Conservation (phyloP, 1,140 invertebrate species). For the Pogonomyrmex barbatus region DNA sequence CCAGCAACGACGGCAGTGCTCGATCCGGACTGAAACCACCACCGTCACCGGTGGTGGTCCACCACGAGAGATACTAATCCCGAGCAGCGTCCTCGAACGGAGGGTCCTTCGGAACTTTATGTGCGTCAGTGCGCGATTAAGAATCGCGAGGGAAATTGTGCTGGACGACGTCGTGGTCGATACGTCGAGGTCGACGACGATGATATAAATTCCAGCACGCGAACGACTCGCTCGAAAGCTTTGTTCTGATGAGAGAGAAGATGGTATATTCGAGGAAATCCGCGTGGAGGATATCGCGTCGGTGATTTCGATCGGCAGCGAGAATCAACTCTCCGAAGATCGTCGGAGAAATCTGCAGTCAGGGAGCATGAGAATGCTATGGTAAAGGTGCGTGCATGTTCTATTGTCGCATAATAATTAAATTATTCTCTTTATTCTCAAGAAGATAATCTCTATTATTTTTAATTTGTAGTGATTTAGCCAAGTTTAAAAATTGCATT, state of each 20-base stretch:
- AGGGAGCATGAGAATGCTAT: conserved; percentile 23
- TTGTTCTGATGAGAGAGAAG: conserved; percentile 28
- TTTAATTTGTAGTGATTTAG: background rate
- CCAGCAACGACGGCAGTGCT: conserved; percentile 15
- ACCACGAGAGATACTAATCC: background rate
- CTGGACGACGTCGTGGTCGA: conserved; percentile 22
- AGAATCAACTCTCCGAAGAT: background rate
- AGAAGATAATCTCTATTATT: background rate
- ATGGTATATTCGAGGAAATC: conserved; percentile 25
- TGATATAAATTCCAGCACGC: background rate
- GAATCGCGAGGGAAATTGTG: conserved; percentile 1
- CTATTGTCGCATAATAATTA: background rate
- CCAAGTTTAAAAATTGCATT: background rate
- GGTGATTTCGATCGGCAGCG: conserved; percentile 56
- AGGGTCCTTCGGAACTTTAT: background rate
- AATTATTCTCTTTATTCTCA: background rate
- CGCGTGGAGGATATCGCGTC: conserved; percentile 27
- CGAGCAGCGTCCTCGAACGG: conserved; percentile 18
- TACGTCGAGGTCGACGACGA: background rate
- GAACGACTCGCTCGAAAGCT: background rate
- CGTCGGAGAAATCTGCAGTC: conserved; percentile 8
- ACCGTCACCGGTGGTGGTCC: background rate
- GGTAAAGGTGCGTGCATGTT: conserved; percentile 48
- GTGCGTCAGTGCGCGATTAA: conserved; percentile 35
- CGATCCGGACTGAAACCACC: conserved; percentile 7